These are phyloP conservation scores for Drosophila borealis DNA, from an alignment of 2,888 invertebrate genomes.

Conservation along the genomic window DNA sequence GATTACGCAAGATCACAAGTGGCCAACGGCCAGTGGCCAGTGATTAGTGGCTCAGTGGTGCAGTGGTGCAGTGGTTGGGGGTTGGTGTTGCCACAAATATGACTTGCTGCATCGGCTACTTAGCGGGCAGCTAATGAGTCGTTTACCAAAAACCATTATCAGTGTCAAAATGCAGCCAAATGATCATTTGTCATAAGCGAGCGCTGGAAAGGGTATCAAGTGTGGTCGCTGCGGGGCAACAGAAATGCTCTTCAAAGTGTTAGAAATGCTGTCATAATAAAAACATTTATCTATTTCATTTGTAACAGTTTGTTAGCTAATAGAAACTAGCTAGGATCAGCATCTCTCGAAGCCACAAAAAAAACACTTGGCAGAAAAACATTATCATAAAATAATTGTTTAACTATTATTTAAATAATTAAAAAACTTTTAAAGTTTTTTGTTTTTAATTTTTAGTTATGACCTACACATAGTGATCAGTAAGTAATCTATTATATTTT, in stretches of 20 bases:
- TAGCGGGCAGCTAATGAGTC: conserved; percentile 67
- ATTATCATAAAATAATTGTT: background rate
- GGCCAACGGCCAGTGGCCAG: background rate
- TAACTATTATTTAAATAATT: too few species aligned
- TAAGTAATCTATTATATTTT: too few species aligned
- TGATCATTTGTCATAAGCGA: conserved; percentile 67
- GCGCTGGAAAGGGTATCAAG: background rate
- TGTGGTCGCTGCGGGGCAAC: conserved; percentile 1
- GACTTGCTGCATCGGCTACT: conserved; percentile 45
- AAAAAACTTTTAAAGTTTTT: too few species aligned
- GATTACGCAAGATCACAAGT: conserved; percentile 56
- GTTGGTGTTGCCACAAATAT: background rate
- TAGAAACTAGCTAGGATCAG: background rate
- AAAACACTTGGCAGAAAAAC: background rate
- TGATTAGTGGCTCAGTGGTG: too few species aligned
- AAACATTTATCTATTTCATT: background rate
- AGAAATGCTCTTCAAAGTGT: conserved; percentile 17
- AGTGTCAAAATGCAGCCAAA: conserved; percentile 64
- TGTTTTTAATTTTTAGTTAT: too few species aligned
- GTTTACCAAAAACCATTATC: conserved; percentile 77
- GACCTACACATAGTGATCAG: too few species aligned
- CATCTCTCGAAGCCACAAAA: too few species aligned
- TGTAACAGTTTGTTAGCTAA: background rate
- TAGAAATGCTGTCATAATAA: conserved; percentile 34
- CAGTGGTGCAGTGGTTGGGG: too few species aligned